phyloP scores from a whole-genome alignment of 2,797 vertebrate genomes.

The Amblyraja radiata region DNA sequence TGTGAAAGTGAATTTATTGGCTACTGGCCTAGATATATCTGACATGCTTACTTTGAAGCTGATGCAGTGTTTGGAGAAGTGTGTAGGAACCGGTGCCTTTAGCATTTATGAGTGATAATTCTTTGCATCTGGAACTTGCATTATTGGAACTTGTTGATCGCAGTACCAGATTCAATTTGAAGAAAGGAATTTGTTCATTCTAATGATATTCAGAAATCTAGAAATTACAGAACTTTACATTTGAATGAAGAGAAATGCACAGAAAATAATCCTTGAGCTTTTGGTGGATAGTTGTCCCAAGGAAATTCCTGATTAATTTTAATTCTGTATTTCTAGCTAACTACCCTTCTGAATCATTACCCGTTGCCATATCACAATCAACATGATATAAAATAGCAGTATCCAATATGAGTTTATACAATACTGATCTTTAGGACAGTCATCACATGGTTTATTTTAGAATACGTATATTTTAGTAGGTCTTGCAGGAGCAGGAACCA shows the following conservation, averaged over 20 bases:
- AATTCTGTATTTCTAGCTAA: neutral
- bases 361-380: neutral
- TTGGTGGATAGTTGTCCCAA: neutral
- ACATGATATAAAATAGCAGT: neutral
- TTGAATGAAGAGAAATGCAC: neutral
- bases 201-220: neutral
- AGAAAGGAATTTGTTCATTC: neutral
- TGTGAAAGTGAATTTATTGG: neutral
- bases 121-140: neutral
- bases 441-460: neutral
- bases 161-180: neutral
- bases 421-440: neutral
- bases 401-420: neutral
- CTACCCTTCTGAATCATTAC: neutral
- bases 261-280: neutral
- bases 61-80: neutral
- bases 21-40: neutral
- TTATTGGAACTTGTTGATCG: neutral
- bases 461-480: neutral
- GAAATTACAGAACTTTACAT: neutral
- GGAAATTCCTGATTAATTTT: neutral
- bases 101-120: neutral
- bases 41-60: neutral
- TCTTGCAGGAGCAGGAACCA: neutral
- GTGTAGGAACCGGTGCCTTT: neutral